Evolutionary conservation across 2,888 invertebrate species (phyloP).

Genomic region (Mesodorylaimus sp.): DNA sequence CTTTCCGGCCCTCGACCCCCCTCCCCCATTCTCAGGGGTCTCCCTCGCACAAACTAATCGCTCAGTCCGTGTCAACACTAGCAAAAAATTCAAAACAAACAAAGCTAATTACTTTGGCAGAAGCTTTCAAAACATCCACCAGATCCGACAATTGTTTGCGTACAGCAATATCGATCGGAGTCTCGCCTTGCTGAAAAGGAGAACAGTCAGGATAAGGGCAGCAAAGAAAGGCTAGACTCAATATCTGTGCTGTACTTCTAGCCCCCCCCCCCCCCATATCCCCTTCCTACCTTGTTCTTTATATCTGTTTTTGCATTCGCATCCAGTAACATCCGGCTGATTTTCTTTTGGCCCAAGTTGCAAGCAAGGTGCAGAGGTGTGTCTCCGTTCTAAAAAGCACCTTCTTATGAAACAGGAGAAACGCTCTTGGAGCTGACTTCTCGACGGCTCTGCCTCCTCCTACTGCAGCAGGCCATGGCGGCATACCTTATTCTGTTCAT

Average conservation of each 20-base stretch:
- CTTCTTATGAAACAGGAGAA: too few species aligned
- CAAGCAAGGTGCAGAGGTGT: constrained; percentile 79
- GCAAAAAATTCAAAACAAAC: constrained; percentile 31
- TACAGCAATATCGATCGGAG: constrained; percentile 66
- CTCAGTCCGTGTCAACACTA: too few species aligned
- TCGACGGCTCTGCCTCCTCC: too few species aligned
- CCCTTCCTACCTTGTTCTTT: constrained; percentile 50
- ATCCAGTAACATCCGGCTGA: constrained; percentile 70
- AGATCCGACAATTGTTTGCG: constrained; percentile 41
- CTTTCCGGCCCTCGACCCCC: too few species aligned
- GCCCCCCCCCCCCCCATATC: too few species aligned
- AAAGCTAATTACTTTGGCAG: not conserved
- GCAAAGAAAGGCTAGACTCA: too few species aligned
- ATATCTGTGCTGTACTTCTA: too few species aligned
- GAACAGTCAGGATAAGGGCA: too few species aligned
- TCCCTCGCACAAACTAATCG: too few species aligned
- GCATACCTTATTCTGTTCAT: constrained; percentile 65
- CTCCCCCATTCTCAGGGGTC: too few species aligned
- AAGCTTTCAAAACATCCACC: not conserved
- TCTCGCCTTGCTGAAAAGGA: constrained; percentile 53
- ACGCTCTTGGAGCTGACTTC: too few species aligned
- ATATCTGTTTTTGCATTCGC: constrained; percentile 54
- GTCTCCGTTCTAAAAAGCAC: constrained; percentile 54
- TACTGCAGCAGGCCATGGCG: too few species aligned
- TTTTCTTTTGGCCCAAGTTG: constrained; percentile 74